Conservation (phyloP, 2,113 vertebrate species). For the Pandion haliaetus region DNA sequence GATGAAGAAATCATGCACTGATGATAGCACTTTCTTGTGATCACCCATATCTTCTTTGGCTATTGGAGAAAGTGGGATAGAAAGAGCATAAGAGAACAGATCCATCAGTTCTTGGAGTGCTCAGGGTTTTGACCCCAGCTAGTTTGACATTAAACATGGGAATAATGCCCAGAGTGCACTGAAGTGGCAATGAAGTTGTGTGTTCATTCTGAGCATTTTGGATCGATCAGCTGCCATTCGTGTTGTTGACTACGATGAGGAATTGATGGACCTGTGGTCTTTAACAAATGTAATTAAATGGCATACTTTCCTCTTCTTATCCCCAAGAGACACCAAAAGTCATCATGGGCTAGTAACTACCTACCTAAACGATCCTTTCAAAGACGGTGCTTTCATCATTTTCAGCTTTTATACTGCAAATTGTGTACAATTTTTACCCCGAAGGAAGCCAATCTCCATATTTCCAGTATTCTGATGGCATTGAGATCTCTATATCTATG, state of each 20-base stretch:
- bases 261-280: not conserved
- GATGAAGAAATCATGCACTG: not conserved
- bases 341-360: not conserved
- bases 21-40: not conserved
- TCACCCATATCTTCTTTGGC: not conserved
- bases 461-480: not conserved
- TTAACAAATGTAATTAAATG: not conserved
- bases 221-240: not conserved
- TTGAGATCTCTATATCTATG: not conserved
- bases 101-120: not conserved
- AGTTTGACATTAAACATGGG: not conserved
- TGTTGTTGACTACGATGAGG: not conserved
- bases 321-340: not conserved
- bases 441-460: not conserved
- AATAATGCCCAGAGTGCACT: not conserved
- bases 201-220: not conserved
- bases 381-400: not conserved
- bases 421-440: not conserved
- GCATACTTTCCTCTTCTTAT: not conserved
- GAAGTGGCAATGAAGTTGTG: not conserved
- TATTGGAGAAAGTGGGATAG: not conserved
- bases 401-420: not conserved
- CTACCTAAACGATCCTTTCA: not conserved
- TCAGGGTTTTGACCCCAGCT: not conserved
- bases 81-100: not conserved